Conservation (phyloP, 2,888 invertebrate genomes). For the Ennomos quercinarius region DNA sequence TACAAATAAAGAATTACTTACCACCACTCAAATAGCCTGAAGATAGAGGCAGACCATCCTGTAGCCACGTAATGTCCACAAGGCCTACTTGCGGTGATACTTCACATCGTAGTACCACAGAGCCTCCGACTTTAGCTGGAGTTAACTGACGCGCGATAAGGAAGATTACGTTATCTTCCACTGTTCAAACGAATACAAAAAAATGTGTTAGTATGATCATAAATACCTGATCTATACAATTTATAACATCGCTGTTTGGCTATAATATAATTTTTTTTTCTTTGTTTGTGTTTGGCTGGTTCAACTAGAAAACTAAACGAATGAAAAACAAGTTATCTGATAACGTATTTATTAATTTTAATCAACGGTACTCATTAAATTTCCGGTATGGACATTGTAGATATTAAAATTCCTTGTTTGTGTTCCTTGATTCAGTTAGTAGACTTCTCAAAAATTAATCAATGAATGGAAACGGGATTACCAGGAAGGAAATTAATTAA, state of each 20-base stretch:
- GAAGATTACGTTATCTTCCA: conserved; percentile 72
- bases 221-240: too few relatives aligned
- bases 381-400: conserved; percentile 9
- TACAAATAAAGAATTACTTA: conserved; percentile 41
- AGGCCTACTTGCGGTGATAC: conserved; percentile 72
- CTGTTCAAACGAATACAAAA: conserved; percentile 45
- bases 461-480: conserved; percentile 15
- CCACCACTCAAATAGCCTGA: conserved; percentile 71
- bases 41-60: conserved; percentile 73
- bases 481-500: conserved; percentile 19
- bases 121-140: conserved; percentile 72
- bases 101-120: conserved; percentile 73
- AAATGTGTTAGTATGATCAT: too few relatives aligned
- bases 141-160: conserved; percentile 71
- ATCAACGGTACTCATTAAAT: conserved; percentile 3
- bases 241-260: too few relatives aligned
- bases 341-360: too few relatives aligned
- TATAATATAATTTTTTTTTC: too few relatives aligned
- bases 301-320: too few relatives aligned
- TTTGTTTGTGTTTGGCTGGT: too few relatives aligned
- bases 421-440: conserved; percentile 5
- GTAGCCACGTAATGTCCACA: conserved; percentile 74
- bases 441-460: conserved; percentile 14
- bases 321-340: too few relatives aligned
- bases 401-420: conserved; percentile 7